Evolutionary conservation across 2,797 vertebrate genomes (phyloP).

Genomic region (Microctenopoma stevenorrisi): DNA sequence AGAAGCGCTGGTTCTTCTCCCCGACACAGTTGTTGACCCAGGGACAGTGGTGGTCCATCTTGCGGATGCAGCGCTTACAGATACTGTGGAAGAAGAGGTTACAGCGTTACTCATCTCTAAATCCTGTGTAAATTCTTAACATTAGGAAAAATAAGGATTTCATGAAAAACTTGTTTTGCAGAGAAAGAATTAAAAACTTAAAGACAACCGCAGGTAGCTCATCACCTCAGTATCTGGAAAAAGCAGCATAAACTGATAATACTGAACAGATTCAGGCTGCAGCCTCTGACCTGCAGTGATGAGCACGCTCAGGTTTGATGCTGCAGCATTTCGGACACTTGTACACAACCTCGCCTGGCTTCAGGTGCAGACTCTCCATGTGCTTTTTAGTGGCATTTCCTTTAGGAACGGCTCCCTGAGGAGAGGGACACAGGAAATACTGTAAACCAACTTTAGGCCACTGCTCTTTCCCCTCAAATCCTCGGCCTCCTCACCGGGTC

Average conservation of each 20-base stretch:
- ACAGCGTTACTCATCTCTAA: too few species aligned
- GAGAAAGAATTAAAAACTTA: too few species aligned
- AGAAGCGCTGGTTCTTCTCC: slow-evolving; percentile 98
- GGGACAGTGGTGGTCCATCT: slow-evolving; percentile 99
- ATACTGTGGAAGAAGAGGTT: slow-evolving; percentile 82
- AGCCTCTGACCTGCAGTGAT: slow-evolving; percentile 94
- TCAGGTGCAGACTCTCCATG: slow-evolving; percentile 96
- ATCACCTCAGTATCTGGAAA: too few species aligned
- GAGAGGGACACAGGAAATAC: background rate
- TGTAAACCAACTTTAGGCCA: slow-evolving; percentile 26
- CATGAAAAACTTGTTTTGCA: too few species aligned
- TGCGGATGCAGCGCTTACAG: slow-evolving; percentile 97
- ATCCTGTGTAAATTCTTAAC: too few species aligned
- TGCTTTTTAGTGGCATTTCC: slow-evolving; percentile 99
- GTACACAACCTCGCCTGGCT: slow-evolving; percentile 98
- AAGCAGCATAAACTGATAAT: too few species aligned
- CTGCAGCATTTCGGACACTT: slow-evolving; percentile 99
- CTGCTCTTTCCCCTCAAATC: too few species aligned
- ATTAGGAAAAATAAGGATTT: too few species aligned
- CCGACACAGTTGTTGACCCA: slow-evolving; percentile 99
- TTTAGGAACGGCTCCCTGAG: slow-evolving; percentile 95
- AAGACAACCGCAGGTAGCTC: too few species aligned
- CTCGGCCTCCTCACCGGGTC: slow-evolving; percentile 90
- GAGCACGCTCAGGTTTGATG: slow-evolving; percentile 97
- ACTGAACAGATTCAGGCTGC: background rate